phyloP scores from a whole-genome alignment of 2,113 vertebrate genomes.

The Grammomys surdaster region DNA sequence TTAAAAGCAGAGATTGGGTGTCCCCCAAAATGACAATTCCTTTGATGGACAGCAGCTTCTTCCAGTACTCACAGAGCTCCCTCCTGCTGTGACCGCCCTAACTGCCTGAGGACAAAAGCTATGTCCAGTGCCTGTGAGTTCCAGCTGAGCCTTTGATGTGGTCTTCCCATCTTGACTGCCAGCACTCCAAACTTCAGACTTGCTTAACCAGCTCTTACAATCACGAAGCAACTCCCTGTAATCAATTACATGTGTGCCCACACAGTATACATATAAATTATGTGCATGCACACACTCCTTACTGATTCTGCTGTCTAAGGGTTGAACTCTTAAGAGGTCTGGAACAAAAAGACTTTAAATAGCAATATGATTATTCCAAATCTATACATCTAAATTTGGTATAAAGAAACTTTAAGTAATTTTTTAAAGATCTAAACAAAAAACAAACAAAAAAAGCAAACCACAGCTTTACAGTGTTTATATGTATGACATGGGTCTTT shows the following conservation, averaged over 20 bases:
- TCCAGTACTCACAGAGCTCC: background rate
- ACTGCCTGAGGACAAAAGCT: background rate
- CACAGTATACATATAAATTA: background rate
- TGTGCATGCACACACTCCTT: background rate
- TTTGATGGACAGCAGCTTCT: background rate
- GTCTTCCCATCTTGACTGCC: background rate
- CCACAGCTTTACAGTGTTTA: background rate
- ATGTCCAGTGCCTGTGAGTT: background rate
- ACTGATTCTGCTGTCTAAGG: background rate
- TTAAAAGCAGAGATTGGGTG: conserved; percentile 10
- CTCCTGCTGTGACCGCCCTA: background rate
- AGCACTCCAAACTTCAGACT: background rate
- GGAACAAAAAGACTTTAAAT: conserved; percentile 35
- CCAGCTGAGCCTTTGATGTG: background rate
- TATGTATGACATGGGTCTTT: background rate
- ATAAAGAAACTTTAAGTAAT: conserved; percentile 45
- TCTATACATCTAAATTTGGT: conserved; percentile 38
- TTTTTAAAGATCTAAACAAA: conserved; percentile 15
- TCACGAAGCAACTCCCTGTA: background rate
- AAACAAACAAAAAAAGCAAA: background rate
- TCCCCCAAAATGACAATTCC: background rate
- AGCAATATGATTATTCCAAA: conserved; percentile 15
- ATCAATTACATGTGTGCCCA: background rate
- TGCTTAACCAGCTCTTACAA: background rate
- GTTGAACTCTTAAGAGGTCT: background rate